Evolutionary conservation across 2,797 vertebrate genomes (phyloP), one percentile per base, ranked within the genome.

Genomic region (Malurus splendens): DNA sequence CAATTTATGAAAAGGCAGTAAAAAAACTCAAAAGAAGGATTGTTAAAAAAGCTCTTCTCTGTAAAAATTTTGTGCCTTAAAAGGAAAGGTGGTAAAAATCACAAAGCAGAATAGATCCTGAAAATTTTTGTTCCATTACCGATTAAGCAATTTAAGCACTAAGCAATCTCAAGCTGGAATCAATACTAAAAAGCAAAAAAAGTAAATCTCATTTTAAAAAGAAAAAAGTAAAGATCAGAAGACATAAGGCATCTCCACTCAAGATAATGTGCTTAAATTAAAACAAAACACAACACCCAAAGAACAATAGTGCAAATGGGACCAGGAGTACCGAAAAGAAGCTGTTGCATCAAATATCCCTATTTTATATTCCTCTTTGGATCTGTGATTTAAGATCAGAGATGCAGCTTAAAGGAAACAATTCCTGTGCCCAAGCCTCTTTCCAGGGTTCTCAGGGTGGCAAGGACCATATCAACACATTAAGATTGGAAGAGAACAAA

Each of bases 51-150:
- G 2, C 33, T 57, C 3, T 47, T 60, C 8, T 51, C 8, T 50
- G 7, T 61, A 50, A 75, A 70, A 60, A 24, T 4, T 24, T 23
- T 54, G 1, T 67, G 7, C 4, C 13, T 47, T 47, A 68, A 74
- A 76, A 50, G 3, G 3, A 86, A 82, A 70, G 1, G 7, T n/a
- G 79, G 20, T 51, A 59, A 59, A 78, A 84, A 38, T 60, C 18
- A 38, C 12, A 57, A 68, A 39, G 27, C 9, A 72, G 9, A 60
- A 86, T 50, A 72, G 20, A 33, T 72, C 16, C 41, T 48, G 18
- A 52, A 82, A 79, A 8, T 36, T 66, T 72, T 77, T 74, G 22
- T 84, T 84, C 28, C 18, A 28, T 54, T 92, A 80, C 9, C 62
- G 16, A n/a, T 55, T 38, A 80, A 56, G 14, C 2, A 71, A 42